Conservation (phyloP, 2,888 invertebrate genomes). For the Adelognathus sp. region DNA sequence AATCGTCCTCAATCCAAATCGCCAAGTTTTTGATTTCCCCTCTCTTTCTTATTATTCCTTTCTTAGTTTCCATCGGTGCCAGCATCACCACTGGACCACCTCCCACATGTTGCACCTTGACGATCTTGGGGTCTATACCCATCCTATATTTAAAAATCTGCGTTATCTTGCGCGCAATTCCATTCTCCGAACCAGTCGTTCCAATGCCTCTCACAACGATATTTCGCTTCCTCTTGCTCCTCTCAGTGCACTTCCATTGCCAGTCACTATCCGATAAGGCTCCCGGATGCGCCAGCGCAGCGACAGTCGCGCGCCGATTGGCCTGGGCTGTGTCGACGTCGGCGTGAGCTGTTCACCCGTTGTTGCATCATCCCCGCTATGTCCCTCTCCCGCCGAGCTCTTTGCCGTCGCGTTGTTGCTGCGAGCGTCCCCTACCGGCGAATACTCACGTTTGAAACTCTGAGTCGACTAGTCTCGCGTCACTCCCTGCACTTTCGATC, state of each 20-base stretch:
- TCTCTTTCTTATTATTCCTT: background rate
- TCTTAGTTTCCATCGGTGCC: slow-evolving; percentile 1
- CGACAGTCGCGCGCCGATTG: background rate
- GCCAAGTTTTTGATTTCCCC: background rate
- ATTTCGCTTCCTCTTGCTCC: slow-evolving; percentile 7
- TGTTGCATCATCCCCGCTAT: background rate
- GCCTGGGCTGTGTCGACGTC: background rate
- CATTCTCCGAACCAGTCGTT: background rate
- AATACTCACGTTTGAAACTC: no score
- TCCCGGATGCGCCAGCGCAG: background rate
- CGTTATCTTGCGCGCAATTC: background rate
- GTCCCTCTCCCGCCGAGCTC: no score
- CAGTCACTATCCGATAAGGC: background rate
- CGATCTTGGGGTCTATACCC: background rate
- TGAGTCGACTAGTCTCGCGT: no score
- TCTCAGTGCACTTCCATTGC: background rate
- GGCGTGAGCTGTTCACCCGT: background rate
- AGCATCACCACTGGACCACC: background rate
- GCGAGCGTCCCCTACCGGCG: no score
- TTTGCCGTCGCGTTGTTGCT: no score
- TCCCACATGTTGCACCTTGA: background rate
- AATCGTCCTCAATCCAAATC: slow-evolving; percentile 24
- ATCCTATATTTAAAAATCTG: background rate
- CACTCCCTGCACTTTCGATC: no score
- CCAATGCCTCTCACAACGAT: background rate